Evolutionary conservation across 92 coral and sea anemone species (phyloP), one percentile per base, ranked within the genome.

Genomic region (Actinernus sp.): DNA sequence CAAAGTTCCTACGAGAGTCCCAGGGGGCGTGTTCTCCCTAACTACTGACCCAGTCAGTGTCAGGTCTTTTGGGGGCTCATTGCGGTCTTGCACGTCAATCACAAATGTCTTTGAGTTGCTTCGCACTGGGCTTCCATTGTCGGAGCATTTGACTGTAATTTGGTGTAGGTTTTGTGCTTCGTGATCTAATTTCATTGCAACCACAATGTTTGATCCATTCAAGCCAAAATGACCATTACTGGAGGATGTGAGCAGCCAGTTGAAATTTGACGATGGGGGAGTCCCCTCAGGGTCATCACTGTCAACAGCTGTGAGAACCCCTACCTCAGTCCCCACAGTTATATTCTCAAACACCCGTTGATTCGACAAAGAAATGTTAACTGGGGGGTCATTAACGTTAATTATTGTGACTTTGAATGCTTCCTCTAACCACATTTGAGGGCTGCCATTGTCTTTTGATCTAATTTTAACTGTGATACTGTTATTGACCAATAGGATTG

Each of bases 301-400:
- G 63, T 93, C 98, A 54, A 74, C 24, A 0, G 98, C 98, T 4
- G 49, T 65, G 57, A 93, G 58, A 26, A 61, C 65, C 18, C 98
- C 98, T 23, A 93, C 69, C 18, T 52, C 61, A 9, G 27, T n/a
- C 16, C 87, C 88, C 3, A 74, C 31, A n/a, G 83, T 64, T 2
- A 83, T 92, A 27, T 88, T 90, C 73, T 93, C 98, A 23, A 49
- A 56, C 11, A 93, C 76, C 1, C 55, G 61, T 25, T 77, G 31
- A 37, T 73, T 76, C 1, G 97, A 82, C 51, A 93, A 65, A 10
- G 61, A 60, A n/a, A 93, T 40, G 21, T 73, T 71, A 30, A 86
- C 65, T 27, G 98, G 98, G 13, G 98, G 97, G 51, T 93, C 98
- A 59, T 93, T 93, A 19, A 93, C 80, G 58, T 93, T 60, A 25